Conservation (phyloP, 1,140 invertebrate species). For the Drosophila fuyamai region DNA sequence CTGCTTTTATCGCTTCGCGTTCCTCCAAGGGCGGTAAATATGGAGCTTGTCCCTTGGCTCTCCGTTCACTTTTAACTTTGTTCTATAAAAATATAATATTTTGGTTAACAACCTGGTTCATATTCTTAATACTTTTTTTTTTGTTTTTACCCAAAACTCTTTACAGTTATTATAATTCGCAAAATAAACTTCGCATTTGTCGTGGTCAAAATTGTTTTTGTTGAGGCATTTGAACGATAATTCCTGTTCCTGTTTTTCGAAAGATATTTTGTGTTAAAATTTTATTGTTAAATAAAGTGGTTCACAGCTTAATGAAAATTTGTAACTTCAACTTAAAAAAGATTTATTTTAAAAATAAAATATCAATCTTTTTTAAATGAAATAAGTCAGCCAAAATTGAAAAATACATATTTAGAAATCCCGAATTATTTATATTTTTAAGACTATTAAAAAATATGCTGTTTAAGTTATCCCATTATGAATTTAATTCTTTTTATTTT, state of each 20-base stretch:
- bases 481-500: no score
- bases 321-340: no score
- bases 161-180: conserved; percentile 89
- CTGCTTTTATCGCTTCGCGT: conserved; percentile 69
- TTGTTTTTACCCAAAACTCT: conserved; percentile 87
- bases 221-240: conserved; percentile 87
- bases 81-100: conserved; percentile 43
- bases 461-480: no score
- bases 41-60: conserved; percentile 70
- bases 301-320: no score
- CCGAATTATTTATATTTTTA: no score
- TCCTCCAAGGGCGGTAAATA: conserved; percentile 75
- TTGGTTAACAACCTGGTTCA: neutral
- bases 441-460: no score
- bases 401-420: no score
- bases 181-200: conserved; percentile 87
- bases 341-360: no score
- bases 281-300: no score
- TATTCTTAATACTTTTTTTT: conserved; percentile 21
- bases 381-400: no score
- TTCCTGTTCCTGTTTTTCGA: conserved; percentile 86
- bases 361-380: no score
- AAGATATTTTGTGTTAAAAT: no score
- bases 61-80: conserved; percentile 71
- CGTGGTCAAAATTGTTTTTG: conserved; percentile 87